Base-by-base conservation (phyloP, 53 echinoderm and acorn worm genomes). In the Astropecten irregularis region DNA sequence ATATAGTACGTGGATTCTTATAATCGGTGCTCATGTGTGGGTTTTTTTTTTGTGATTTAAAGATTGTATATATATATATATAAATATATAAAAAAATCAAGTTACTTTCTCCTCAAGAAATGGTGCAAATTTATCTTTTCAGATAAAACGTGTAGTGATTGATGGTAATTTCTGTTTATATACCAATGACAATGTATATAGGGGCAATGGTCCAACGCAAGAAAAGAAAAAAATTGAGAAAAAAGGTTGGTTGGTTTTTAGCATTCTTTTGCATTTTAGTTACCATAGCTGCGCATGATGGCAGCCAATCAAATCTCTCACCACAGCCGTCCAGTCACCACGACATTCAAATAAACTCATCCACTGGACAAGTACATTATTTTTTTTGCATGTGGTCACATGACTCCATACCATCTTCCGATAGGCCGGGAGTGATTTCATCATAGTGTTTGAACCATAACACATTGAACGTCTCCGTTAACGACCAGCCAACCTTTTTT, bases 341-440 rank as follows among this genome's bases (percentile, higher is more conserved):
- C 18, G n/a, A 64, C 64, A 64, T 64, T 58, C 59, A 58, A 58
- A 58, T n/a, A n/a, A 71, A 22, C 32, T 27, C 58, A 38, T 2
- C 74, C 74, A 54, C 36, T 40, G 69, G 57, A 35, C 23, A 57
- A 74, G 38, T n/a, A 71, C 71, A 21, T 29, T n/a, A 66, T 2
- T 18, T 74, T 33, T 37, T 37, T 56, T 74, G 74, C 74, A 74
- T 74, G 74, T 56, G 57, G 74, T 74, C 74, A 74, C 74, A 57
- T 74, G 74, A 74, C 57, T 56, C 74, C 74, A 74, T 74, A 27
- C 57, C 74, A 74, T 56, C 57, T 35, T 56, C 23, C 39, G 40
- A 74, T 36, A 56, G 74, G 74, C 56, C 74, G 40, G 42, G 11
- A 6, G 47, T 20, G 34, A 58, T 23, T 33, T 74, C 58, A 74